These are phyloP conservation scores for Eremophila alpestris DNA, from an alignment of 2,797 vertebrate species.

Conservation along the genomic window DNA sequence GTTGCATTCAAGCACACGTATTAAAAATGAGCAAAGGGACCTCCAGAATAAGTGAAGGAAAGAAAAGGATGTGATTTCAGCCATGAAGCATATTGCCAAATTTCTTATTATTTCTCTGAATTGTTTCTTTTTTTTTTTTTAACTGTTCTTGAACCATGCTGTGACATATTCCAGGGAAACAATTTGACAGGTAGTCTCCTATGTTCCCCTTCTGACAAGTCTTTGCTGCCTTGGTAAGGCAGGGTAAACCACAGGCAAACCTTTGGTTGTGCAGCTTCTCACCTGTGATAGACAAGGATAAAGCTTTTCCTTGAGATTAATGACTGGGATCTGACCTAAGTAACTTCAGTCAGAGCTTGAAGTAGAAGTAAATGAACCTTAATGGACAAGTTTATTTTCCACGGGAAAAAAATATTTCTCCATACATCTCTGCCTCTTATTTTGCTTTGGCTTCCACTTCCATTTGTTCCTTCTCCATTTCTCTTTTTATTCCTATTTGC, in stretches of 20 bases:
- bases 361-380: neutral
- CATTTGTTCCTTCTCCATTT: neutral
- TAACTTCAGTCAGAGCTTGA: neutral
- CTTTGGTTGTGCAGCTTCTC: neutral
- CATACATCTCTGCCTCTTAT: neutral
- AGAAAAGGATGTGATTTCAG: neutral
- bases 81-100: neutral
- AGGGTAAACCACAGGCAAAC: neutral
- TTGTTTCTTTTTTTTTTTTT: no score
- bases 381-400: neutral
- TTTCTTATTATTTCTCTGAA: neutral
- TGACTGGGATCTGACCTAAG: neutral
- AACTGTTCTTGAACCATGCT: neutral
- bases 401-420: neutral
- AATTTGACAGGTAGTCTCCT: neutral
- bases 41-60: neutral
- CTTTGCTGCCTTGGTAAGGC: neutral
- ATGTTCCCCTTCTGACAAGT: neutral
- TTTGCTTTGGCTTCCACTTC: neutral
- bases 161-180: neutral
- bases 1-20: neutral
- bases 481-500: neutral
- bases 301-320: neutral
- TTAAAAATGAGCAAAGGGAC: neutral
- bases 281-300: neutral